Base-by-base conservation (phyloP, 1,140 invertebrate genomes). In the Eubasilissa regina region DNA sequence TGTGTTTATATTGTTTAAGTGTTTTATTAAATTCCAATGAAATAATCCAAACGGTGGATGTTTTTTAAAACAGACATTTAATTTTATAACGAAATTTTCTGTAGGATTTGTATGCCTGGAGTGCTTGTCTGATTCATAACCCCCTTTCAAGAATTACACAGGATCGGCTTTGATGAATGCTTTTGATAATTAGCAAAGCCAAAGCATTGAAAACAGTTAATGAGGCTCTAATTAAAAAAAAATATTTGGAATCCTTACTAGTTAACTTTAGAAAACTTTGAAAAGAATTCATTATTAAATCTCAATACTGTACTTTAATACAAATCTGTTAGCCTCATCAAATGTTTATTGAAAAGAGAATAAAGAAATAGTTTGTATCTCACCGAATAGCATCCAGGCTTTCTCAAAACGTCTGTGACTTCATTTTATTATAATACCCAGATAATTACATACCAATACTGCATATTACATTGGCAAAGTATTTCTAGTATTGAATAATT, bases 131-230 rank as follows among this genome's bases (percentile, higher is more conserved):
- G 25, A 74, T 43, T 74, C 13, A 55, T 74, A 15, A n/a, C 70
- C 70, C 70, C 70, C 55, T 74, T 74, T 35, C 19, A 35, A 62
- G 58, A 62, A 25, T 35, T 51, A 48, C 15, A 51, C 35, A 62
- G 66, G 19, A 70, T 51, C 44, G 19, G n/a, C 66, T 17, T 21
- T 51, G 19, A 70, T 21, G 45, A 74, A 47, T 74, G 70, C 70
- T 44, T 74, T 74, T 58, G 48, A 74, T 55, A 55, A n/a, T 56
- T 73, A 56, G 70, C 70, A 73, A 73, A 73, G 70, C 70, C 35
- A 56, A 73, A 73, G 70, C 70, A 56, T 21, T 51, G n/a, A 68
- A 44, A 56, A 74, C 70, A 74, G 10, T 25, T 56, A 74, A 74
- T 74, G 70, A 74, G 70, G 70, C 53, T 9, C 25, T 6, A 35